Percentiles rank a stretch among this genome's conserved stretches.
Conservation (phyloP, 2,113 vertebrate genomes). For the Orientallactaga bullata region DNA sequence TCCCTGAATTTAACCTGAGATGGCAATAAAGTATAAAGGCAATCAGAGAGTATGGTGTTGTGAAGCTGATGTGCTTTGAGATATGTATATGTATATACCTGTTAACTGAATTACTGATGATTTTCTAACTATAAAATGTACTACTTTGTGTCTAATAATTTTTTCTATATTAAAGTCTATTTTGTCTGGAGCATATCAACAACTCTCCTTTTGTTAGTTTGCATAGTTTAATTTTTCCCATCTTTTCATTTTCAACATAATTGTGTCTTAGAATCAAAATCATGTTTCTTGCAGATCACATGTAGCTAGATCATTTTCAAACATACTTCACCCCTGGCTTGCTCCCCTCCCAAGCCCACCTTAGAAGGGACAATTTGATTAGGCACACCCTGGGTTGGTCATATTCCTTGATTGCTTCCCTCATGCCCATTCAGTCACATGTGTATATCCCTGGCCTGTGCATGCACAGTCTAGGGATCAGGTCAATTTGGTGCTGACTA, state of each 20-base stretch:
- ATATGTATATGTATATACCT: constrained; percentile 44
- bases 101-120: constrained; percentile 39
- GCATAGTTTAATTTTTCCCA: constrained; percentile 12
- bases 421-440: no score
- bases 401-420: no score
- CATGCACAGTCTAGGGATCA: no score
- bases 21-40: background rate
- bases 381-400: no score
- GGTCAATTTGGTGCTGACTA: no score
- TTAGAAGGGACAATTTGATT: no score
- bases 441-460: no score
- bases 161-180: constrained; percentile 40
- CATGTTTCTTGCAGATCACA: background rate
- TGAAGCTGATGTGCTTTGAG: background rate
- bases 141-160: constrained; percentile 15
- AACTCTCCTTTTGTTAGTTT: constrained; percentile 39
- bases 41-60: background rate
- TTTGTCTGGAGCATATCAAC: constrained; percentile 26
- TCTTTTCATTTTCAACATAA: constrained; percentile 51
- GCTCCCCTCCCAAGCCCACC: constrained; percentile 33
- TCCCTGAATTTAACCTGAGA: background rate
- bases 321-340: constrained; percentile 24
- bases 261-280: constrained; percentile 56
- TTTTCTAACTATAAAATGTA: constrained; percentile 45
- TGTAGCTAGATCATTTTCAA: constrained; percentile 44